These are phyloP conservation scores for Litocranius walleri DNA, from an alignment of 2,113 vertebrate genomes.

Conservation along the genomic window DNA sequence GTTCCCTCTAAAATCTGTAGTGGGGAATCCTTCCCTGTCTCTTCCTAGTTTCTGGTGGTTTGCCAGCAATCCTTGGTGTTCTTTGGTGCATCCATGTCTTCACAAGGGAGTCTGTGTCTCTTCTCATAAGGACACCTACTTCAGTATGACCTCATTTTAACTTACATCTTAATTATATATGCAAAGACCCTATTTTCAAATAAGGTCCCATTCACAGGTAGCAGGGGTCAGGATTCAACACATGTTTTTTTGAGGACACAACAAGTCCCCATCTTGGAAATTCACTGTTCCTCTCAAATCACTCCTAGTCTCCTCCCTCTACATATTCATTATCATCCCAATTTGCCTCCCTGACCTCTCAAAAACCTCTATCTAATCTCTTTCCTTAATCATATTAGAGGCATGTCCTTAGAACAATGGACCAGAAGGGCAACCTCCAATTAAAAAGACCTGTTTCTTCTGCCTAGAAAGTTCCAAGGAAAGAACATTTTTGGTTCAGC, in stretches of 20 bases:
- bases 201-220: background rate
- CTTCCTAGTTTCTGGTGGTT: background rate
- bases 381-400: background rate
- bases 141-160: background rate
- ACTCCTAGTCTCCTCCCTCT: background rate
- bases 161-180: conserved; percentile 10
- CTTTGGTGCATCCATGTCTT: background rate
- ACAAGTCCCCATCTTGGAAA: background rate
- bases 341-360: background rate
- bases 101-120: background rate
- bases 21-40: background rate
- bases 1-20: background rate
- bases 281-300: background rate
- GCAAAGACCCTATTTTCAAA: conserved; percentile 9
- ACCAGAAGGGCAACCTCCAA: background rate
- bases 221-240: background rate
- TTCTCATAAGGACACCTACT: background rate
- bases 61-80: background rate
- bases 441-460: background rate
- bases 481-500: conserved; percentile 5
- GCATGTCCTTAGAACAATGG: background rate
- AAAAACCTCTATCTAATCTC: background rate
- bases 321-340: background rate
- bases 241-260: background rate
- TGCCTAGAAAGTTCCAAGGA: conserved; percentile 1